phyloP scores from a whole-genome alignment of 2,113 vertebrate genomes.

The Corythaixoides concolor region DNA sequence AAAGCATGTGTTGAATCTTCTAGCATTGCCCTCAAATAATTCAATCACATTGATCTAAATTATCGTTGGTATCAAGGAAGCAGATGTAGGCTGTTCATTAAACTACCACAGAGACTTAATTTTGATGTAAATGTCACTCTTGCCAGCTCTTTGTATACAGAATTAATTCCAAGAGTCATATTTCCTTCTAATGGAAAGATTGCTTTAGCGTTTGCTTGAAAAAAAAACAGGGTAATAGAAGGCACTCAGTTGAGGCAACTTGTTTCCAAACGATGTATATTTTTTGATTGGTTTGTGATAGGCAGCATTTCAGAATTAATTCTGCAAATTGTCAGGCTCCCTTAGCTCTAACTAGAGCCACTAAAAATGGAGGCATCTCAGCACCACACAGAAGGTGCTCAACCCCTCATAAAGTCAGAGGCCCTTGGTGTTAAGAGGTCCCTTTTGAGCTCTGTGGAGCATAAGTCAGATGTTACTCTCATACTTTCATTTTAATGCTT shows the following conservation, averaged over 20 bases:
- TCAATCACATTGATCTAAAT: slow-evolving; percentile 71
- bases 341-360: background rate
- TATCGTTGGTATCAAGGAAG: slow-evolving; percentile 66
- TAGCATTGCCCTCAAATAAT: slow-evolving; percentile 65
- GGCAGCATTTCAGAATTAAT: slow-evolving; percentile 62
- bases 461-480: slow-evolving; percentile 43
- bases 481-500: slow-evolving; percentile 34
- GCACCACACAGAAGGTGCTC: background rate
- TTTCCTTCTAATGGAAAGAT: slow-evolving; percentile 77
- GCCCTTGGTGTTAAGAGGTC: slow-evolving; percentile 13
- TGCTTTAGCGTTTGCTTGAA: slow-evolving; percentile 69
- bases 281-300: slow-evolving; percentile 75
- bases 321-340: slow-evolving; percentile 39
- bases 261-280: slow-evolving; percentile 72
- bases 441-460: slow-evolving; percentile 45
- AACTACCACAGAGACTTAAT: slow-evolving; percentile 68
- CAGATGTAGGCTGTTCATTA: slow-evolving; percentile 70
- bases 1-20: slow-evolving; percentile 51
- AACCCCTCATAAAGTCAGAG: background rate
- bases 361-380: background rate
- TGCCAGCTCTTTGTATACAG: slow-evolving; percentile 74
- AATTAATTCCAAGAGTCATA: slow-evolving; percentile 77
- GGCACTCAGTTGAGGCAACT: slow-evolving; percentile 66
- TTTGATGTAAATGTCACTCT: slow-evolving; percentile 75
- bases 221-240: slow-evolving; percentile 66